Evolutionary conservation across 2,113 vertebrate genomes (phyloP).

Genomic region (Phrynocephalus versicolor): DNA sequence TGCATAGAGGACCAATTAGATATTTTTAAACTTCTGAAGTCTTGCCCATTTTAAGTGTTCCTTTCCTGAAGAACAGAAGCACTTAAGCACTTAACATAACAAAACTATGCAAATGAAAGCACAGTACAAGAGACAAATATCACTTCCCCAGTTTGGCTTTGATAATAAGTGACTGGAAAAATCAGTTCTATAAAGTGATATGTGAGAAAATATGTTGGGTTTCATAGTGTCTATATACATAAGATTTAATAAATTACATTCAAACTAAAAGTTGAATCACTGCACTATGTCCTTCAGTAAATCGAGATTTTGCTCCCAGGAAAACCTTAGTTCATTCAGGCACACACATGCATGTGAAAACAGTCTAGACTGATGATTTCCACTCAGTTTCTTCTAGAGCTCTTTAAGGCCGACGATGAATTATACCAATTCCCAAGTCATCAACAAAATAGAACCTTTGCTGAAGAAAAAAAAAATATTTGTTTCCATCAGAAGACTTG

Average conservation of each 20-base stretch:
- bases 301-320: constrained; percentile 79
- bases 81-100: constrained; percentile 66
- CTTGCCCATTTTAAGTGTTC: constrained; percentile 43
- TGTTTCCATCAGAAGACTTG: constrained; percentile 61
- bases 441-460: constrained; percentile 70
- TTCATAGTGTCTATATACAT: constrained; percentile 82
- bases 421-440: constrained; percentile 69
- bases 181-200: constrained; percentile 75
- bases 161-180: constrained; percentile 77
- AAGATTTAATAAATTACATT: constrained; percentile 84
- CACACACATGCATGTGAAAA: constrained; percentile 74
- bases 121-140: constrained; percentile 73
- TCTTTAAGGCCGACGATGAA: constrained; percentile 79
- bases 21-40: constrained; percentile 49
- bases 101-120: constrained; percentile 74
- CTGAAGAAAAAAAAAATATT: constrained; percentile 70
- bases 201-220: constrained; percentile 76
- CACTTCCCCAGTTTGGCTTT: constrained; percentile 74
- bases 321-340: constrained; percentile 75
- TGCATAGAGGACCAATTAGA: constrained; percentile 12
- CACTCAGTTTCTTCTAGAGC: constrained; percentile 68
- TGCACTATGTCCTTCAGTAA: constrained; percentile 76
- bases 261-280: constrained; percentile 79
- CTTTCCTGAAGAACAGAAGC: constrained; percentile 57
- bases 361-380: constrained; percentile 72